These are phyloP conservation scores for Papilio polytes DNA, from an alignment of 1,140 invertebrate genomes.

Conservation along the genomic window DNA sequence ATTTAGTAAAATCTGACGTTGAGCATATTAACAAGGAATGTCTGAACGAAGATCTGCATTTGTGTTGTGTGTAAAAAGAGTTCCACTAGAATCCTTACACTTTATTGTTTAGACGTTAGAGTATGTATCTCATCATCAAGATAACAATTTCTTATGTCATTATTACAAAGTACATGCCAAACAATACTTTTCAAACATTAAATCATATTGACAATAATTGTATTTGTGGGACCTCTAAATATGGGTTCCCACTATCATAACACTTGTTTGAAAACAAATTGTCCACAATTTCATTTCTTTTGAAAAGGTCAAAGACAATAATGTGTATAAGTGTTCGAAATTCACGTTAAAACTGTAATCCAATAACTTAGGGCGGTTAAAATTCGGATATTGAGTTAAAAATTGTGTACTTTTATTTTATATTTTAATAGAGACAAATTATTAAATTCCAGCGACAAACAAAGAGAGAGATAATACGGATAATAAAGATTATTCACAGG, in stretches of 20 bases:
- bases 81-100: not conserved
- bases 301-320: no score
- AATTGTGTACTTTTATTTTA: not conserved
- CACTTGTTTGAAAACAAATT: no score
- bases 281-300: no score
- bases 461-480: constrained; percentile 3
- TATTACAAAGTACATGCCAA: no score
- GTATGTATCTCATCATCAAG: not conserved
- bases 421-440: not conserved
- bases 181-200: no score
- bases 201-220: no score
- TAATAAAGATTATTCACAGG: constrained; percentile 18
- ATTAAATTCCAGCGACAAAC: not conserved
- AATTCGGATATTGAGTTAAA: not conserved
- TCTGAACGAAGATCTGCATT: not conserved
- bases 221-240: no score
- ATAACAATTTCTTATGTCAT: not conserved
- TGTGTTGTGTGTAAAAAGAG: not conserved
- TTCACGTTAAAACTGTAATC: no score
- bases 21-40: not conserved
- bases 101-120: not conserved
- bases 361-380: no score
- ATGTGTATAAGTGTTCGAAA: no score
- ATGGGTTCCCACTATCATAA: no score
- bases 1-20: not conserved